Evolutionary conservation across 2,888 invertebrate genomes (phyloP).

Genomic region (Cyrtodaria siliqua): DNA sequence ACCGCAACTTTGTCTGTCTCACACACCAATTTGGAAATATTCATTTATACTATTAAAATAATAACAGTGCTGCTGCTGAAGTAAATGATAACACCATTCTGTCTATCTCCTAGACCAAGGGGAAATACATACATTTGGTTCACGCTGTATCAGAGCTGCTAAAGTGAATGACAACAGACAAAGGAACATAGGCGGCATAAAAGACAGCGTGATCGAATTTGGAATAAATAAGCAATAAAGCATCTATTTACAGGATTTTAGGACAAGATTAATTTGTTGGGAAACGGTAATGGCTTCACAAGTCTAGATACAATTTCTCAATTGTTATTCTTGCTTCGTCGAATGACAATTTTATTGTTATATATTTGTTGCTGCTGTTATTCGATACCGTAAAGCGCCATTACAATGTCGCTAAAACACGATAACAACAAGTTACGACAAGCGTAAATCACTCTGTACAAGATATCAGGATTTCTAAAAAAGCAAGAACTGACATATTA

Average conservation of each 20-base stretch:
- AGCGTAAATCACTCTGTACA: slow-evolving; percentile 60
- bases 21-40: too few species aligned
- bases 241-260: slow-evolving; percentile 48
- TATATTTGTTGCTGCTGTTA: slow-evolving; percentile 66
- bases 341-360: slow-evolving; percentile 65
- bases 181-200: background rate
- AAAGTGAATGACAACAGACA: too few species aligned
- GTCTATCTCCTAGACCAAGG: slow-evolving; percentile 7
- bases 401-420: slow-evolving; percentile 66
- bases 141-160: too few species aligned
- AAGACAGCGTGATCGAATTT: slow-evolving; percentile 37
- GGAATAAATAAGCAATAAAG: slow-evolving; percentile 62
- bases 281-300: slow-evolving; percentile 59
- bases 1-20: too few species aligned
- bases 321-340: slow-evolving; percentile 63
- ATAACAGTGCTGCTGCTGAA: too few species aligned
- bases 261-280: slow-evolving; percentile 64
- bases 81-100: too few species aligned
- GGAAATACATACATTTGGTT: too few species aligned
- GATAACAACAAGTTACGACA: slow-evolving; percentile 65
- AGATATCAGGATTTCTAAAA: slow-evolving; percentile 61
- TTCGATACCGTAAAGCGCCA: slow-evolving; percentile 64
- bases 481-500: slow-evolving; percentile 58
- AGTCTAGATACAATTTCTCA: slow-evolving; percentile 63
- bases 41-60: too few species aligned